Conservation (phyloP, 2,888 invertebrate species). For the Panorpa germanica region DNA sequence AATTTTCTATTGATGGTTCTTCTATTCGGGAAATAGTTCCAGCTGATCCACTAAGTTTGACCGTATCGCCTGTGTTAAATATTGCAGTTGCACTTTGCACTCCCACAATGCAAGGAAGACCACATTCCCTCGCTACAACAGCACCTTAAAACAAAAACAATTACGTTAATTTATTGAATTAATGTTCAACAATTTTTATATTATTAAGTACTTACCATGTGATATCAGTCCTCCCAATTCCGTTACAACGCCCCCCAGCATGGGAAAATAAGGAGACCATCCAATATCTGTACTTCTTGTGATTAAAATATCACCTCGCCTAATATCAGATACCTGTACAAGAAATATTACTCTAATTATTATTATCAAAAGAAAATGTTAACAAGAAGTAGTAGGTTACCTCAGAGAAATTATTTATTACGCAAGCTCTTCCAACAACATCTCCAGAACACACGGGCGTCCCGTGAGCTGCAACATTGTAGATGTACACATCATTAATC, state of each 20-base stretch:
- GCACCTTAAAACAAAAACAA: slow-evolving; percentile 33
- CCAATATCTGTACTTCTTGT: slow-evolving; percentile 64
- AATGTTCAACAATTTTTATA: slow-evolving; percentile 2
- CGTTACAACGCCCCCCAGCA: slow-evolving; percentile 58
- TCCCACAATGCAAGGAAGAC: slow-evolving; percentile 66
- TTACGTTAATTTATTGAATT: neutral
- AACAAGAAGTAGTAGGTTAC: slow-evolving; percentile 22
- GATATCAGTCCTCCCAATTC: slow-evolving; percentile 70
- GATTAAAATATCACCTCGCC: slow-evolving; percentile 53
- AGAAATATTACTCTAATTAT: neutral
- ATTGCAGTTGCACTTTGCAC: slow-evolving; percentile 42
- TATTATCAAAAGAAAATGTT: neutral
- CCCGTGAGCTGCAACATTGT: slow-evolving; percentile 25
- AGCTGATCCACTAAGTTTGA: slow-evolving; percentile 29
- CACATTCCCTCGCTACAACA: slow-evolving; percentile 68
- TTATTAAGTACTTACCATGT: slow-evolving; percentile 35
- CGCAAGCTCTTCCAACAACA: slow-evolving; percentile 48
- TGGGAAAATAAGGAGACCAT: slow-evolving; percentile 72
- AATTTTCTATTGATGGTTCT: no score
- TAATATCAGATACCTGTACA: slow-evolving; percentile 26
- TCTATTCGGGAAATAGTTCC: slow-evolving; percentile 18
- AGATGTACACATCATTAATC: slow-evolving; percentile 3
- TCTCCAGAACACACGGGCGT: slow-evolving; percentile 54
- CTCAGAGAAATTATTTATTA: slow-evolving; percentile 44
- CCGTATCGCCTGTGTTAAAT: slow-evolving; percentile 45